Percentiles rank a stretch among this genome's conserved stretches.
These are phyloP conservation scores for Morelia viridis DNA, from an alignment of 2,797 vertebrate species.

Conservation along the genomic window DNA sequence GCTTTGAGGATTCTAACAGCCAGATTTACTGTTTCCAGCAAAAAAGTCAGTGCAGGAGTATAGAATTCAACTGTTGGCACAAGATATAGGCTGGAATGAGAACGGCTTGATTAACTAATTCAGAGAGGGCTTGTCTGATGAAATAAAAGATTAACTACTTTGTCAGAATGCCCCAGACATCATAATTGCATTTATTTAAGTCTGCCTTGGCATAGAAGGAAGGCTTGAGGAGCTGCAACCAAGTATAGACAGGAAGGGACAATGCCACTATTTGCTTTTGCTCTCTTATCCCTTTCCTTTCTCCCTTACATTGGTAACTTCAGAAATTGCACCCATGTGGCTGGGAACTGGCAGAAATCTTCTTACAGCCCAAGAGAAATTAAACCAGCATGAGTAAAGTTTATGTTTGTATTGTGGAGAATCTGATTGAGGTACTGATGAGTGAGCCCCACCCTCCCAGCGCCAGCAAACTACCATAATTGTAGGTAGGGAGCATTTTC, in stretches of 20 bases:
- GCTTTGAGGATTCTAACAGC: too few species aligned
- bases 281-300: background rate
- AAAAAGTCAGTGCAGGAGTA: background rate
- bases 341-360: background rate
- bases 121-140: background rate
- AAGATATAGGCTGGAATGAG: background rate
- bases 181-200: background rate
- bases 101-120: background rate
- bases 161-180: background rate
- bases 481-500: background rate
- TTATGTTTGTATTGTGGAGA: background rate
- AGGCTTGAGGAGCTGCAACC: background rate
- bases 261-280: background rate
- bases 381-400: background rate
- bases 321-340: background rate
- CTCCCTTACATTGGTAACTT: background rate
- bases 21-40: too few species aligned
- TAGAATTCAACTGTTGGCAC: background rate
- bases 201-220: background rate
- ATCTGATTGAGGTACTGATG: background rate
- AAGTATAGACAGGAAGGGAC: background rate
- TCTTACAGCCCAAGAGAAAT: background rate
- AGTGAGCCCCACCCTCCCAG: background rate
- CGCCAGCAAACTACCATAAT: background rate
- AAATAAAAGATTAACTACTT: background rate